phyloP scores from a whole-genome alignment of 2,113 vertebrate genomes.

The Macaca fascicularis region DNA sequence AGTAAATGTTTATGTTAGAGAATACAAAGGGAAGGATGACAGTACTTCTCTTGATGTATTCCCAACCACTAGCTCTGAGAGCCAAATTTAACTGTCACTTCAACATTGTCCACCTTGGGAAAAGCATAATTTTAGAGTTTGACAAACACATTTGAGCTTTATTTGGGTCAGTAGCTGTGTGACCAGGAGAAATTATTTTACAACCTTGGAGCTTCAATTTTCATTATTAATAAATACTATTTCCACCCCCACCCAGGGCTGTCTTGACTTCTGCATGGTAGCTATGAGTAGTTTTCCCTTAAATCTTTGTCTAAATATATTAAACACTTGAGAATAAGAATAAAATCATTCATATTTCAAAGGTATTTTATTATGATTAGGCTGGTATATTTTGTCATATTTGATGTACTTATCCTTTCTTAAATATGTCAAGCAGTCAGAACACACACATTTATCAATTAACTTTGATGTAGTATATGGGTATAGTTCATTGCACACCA shows the following conservation, averaged over 20 bases:
- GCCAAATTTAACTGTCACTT: neutral
- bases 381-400: neutral
- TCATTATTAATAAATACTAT: neutral
- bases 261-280: neutral
- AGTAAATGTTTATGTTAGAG: neutral
- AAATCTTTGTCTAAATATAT: constrained; percentile 60
- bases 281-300: neutral
- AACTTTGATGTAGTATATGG: neutral
- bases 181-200: neutral
- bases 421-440: neutral
- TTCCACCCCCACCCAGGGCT: neutral
- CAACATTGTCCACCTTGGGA: neutral
- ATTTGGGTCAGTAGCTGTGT: neutral
- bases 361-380: neutral
- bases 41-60: neutral
- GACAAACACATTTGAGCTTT: neutral
- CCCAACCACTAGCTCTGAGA: neutral
- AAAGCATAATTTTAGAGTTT: neutral
- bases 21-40: neutral
- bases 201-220: neutral
- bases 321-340: constrained; percentile 54
- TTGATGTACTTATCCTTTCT: constrained; percentile 8
- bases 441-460: neutral
- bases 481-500: neutral
- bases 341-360: constrained; percentile 55